Percentiles rank a stretch among this genome's conserved stretches.
These are phyloP conservation scores for Drosophila prosaltans DNA, from an alignment of 1,140 invertebrate species.

Conservation along the genomic window DNA sequence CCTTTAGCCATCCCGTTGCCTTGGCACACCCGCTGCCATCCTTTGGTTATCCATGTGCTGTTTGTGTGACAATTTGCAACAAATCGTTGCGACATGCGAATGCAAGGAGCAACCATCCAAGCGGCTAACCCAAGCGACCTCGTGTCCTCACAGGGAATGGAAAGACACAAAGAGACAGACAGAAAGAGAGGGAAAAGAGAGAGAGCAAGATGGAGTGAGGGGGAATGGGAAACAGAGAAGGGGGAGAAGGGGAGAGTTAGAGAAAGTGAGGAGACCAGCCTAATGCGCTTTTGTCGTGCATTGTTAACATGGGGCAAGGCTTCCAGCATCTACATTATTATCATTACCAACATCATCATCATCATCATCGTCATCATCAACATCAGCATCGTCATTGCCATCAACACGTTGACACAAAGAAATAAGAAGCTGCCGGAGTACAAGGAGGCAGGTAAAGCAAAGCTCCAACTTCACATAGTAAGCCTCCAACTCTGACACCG, in stretches of 20 bases:
- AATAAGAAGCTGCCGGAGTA: conserved; percentile 19
- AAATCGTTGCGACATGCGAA: conserved; percentile 69
- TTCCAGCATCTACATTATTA: conserved; percentile 16
- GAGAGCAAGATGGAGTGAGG: neutral
- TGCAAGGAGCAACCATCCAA: conserved; percentile 62
- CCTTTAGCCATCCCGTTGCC: too few species aligned
- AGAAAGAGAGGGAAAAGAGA: neutral
- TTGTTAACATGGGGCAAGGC: conserved; percentile 58
- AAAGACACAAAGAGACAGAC: neutral
- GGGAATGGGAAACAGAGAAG: neutral
- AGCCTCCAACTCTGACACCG: too few species aligned
- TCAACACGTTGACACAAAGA: conserved; percentile 65
- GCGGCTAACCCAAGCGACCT: conserved; percentile 47
- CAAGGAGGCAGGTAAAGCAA: conserved; percentile 37
- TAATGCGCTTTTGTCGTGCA: conserved; percentile 78
- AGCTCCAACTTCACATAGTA: neutral
- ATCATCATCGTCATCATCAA: conserved; percentile 28
- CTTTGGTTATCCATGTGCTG: neutral
- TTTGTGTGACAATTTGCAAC: conserved; percentile 72
- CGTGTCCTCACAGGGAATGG: conserved; percentile 7
- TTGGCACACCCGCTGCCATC: neutral
- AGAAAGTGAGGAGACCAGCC: neutral
- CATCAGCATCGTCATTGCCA: conserved; percentile 62
- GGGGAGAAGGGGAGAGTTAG: neutral
- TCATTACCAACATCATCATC: neutral